A percentile compares a stretch with the other conserved stretches of the same genome.
These are phyloP conservation scores for Bos javanicus DNA, from an alignment of 2,113 vertebrate species.

Conservation along the genomic window DNA sequence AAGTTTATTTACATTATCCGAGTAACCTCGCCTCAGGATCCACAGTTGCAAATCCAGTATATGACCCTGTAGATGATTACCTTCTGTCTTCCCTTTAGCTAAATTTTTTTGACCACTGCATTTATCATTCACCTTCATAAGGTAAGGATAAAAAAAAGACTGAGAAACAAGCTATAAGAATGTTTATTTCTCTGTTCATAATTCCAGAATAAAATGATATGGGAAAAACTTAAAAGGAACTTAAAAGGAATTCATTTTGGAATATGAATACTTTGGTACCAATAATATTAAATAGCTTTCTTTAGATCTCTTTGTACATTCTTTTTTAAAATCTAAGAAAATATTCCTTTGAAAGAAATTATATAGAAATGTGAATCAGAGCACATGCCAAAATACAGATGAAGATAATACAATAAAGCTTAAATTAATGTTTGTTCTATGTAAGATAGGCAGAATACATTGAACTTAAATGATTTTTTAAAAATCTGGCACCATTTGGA, in stretches of 20 bases:
- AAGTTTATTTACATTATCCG: background rate
- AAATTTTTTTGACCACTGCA: background rate
- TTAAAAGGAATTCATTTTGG: background rate
- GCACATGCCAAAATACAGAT: background rate
- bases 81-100: background rate
- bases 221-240: background rate
- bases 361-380: background rate
- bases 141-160: background rate
- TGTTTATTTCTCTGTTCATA: background rate
- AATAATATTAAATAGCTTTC: background rate
- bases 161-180: background rate
- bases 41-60: background rate
- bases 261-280: background rate
- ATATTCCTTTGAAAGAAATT: constrained; percentile 5
- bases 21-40: background rate
- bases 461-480: background rate
- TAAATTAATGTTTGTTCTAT: background rate
- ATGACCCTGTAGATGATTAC: background rate
- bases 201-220: background rate
- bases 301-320: background rate
- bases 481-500: background rate
- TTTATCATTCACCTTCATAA: background rate
- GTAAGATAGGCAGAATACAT: background rate
- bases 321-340: background rate
- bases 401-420: background rate